Evolutionary conservation across 2,888 invertebrate genomes (phyloP), one percentile per base, ranked within the genome.

Genomic region (Tuberolachnus salignus): DNA sequence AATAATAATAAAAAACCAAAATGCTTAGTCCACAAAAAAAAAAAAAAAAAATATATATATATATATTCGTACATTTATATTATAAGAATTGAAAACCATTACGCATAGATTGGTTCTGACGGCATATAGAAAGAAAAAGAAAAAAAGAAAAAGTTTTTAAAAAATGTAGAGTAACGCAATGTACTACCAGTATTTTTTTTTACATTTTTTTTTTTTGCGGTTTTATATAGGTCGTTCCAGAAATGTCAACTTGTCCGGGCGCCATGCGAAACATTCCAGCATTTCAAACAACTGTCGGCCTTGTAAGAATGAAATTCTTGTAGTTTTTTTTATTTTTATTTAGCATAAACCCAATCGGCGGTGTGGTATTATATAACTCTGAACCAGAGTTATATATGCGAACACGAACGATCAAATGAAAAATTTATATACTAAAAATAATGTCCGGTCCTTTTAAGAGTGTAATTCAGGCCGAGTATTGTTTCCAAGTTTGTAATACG

Each of bases 171-270:
- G 34, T 19, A 57, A 26, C 9, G 46, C 59, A 51, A 51, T 51
- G 61, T 19, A 42, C 46, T 61, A 57, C 34, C 16, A 21, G n/a
- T 44, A 16, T 70, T 70, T 80, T 67, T 80, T 80, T 61, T 78
- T 80, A n/a, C n/a, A n/a, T n/a, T 70, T 70, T 80, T 67, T 80
- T 80, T 61, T 78, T 80, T 82, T 82, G 82, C 83, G 80, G 86
- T 86, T 53, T 21, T 57, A 13, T 80, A 19, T 86, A 88, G 88
- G 83, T 88, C 89, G 85, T 87, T 90, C 82, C 90, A 90, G 86
- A 87, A 87, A 83, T 90, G 90, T 85, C 87, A 86, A 82, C 87
- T 91, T 83, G 85, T 85, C 80, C 87, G 87, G 74, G 87, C 90
- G 83, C 90, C 90, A 34, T 85, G 86, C 82, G 88, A 87, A 83